Evolutionary conservation across 30 jellyfish, hydroid and myxozoan genomes (phyloP).

Genomic region (Aurelia coerulea): DNA sequence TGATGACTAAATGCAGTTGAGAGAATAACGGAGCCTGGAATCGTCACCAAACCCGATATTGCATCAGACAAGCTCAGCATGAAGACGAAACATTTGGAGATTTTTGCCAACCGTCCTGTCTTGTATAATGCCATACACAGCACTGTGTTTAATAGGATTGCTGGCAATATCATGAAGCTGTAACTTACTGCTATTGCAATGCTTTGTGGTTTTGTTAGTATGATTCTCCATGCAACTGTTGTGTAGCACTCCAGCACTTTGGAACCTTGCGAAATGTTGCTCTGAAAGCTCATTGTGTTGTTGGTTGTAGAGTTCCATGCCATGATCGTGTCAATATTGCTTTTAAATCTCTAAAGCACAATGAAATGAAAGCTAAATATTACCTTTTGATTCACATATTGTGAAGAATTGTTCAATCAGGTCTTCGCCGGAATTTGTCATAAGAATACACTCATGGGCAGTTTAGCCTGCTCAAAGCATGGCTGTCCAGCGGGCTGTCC

Average conservation of each 20-base stretch:
- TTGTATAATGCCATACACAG: slow-evolving; percentile 48
- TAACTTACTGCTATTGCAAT: not conserved
- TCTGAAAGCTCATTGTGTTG: too few relatives aligned
- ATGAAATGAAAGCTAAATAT: too few relatives aligned
- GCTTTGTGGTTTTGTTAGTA: not conserved
- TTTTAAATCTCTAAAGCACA: too few relatives aligned
- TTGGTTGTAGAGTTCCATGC: too few relatives aligned
- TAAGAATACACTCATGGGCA: too few relatives aligned
- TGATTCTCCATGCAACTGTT: slow-evolving; percentile 33
- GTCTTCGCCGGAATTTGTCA: too few relatives aligned
- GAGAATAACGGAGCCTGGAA: slow-evolving; percentile 29
- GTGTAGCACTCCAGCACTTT: slow-evolving; percentile 13
- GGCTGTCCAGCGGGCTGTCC: too few relatives aligned
- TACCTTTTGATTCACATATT: too few relatives aligned
- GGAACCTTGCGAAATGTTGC: too few relatives aligned
- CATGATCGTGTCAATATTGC: too few relatives aligned
- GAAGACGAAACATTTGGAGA: slow-evolving; percentile 35
- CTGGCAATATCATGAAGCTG: slow-evolving; percentile 50
- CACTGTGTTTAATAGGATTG: slow-evolving; percentile 2
- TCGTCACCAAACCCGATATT: slow-evolving; percentile 36
- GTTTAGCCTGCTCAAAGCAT: too few relatives aligned
- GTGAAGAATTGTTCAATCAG: too few relatives aligned
- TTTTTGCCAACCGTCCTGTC: slow-evolving; percentile 15
- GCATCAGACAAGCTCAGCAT: slow-evolving; percentile 34
- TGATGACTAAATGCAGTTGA: slow-evolving; percentile 4